phyloP scores from a whole-genome alignment of 2,888 invertebrate species.

The Drosophila quinaria region DNA sequence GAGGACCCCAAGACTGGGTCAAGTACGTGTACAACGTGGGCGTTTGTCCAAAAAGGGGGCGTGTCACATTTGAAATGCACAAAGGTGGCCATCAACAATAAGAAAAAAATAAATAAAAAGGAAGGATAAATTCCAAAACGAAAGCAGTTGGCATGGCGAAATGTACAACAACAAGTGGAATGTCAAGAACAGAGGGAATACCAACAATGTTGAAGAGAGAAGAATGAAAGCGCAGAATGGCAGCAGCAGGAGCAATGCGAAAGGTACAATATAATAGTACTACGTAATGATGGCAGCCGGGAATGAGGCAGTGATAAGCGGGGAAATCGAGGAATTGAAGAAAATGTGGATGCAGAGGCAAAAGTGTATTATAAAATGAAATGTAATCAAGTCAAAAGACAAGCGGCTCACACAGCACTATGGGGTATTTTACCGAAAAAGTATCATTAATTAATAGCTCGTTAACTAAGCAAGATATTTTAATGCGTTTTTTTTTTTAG shows the following conservation, averaged over 20 bases:
- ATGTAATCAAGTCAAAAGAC: constrained; percentile 69
- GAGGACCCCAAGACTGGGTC: constrained; percentile 16
- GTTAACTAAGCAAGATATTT: too few species aligned
- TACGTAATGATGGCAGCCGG: background rate
- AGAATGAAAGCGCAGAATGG: constrained; percentile 15
- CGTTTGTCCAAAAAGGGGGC: background rate
- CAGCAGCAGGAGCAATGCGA: constrained; percentile 15
- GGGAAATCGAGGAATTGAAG: background rate
- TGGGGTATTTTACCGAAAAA: too few species aligned
- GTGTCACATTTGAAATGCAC: constrained; percentile 55
- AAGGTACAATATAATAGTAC: constrained; percentile 21
- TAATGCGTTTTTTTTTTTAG: too few species aligned
- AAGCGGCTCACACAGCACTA: constrained; percentile 29
- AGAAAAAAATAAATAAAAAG: background rate
- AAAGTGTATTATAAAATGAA: constrained; percentile 59
- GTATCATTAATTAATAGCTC: too few species aligned
- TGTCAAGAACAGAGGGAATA: background rate
- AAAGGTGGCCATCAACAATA: constrained; percentile 30
- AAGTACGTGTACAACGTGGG: background rate
- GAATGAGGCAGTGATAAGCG: background rate
- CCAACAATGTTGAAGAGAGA: constrained; percentile 8
- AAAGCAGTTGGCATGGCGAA: constrained; percentile 24
- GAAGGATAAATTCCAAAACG: constrained; percentile 1
- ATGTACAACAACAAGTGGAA: constrained; percentile 18
- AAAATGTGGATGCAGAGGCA: constrained; percentile 2